Evolutionary conservation across 2,888 invertebrate genomes (phyloP).

Genomic region (Nomada fabriciana): DNA sequence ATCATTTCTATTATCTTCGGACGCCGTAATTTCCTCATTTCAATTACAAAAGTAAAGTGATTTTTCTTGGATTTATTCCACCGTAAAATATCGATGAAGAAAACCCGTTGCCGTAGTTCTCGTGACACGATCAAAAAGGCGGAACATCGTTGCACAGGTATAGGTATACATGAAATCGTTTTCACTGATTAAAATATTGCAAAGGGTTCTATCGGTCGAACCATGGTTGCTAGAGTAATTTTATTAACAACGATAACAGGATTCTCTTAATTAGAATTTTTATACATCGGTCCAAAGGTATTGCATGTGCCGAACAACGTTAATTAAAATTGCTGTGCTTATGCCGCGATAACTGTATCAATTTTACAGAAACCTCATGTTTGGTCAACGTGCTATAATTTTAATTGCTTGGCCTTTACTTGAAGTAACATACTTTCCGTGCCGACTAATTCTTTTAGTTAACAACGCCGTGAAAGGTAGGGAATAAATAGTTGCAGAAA

Average conservation of each 20-base stretch:
- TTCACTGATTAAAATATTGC: not conserved
- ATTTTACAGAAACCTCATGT: not conserved
- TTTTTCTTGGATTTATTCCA: not conserved
- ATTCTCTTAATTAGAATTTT: slow-evolving; percentile 39
- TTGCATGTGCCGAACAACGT: not conserved
- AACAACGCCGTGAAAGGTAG: too few species aligned
- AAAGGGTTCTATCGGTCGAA: not conserved
- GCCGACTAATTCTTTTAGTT: not conserved
- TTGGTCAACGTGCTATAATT: not conserved
- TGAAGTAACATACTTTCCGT: not conserved
- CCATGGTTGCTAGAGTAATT: slow-evolving; percentile 12
- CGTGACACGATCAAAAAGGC: not conserved
- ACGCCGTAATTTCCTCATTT: not conserved
- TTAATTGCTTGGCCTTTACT: slow-evolving; percentile 1
- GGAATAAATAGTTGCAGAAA: not conserved
- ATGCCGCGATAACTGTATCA: not conserved
- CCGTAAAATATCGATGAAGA: not conserved
- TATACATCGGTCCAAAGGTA: not conserved
- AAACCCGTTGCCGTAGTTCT: not conserved
- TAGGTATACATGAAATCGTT: not conserved
- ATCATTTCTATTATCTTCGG: not conserved
- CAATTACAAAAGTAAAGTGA: not conserved
- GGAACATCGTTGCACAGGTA: not conserved
- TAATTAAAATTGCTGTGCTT: slow-evolving; percentile 34
- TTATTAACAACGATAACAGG: slow-evolving; percentile 36